Evolutionary conservation across 2,888 invertebrate species (phyloP).

Genomic region (Trilocha varians): DNA sequence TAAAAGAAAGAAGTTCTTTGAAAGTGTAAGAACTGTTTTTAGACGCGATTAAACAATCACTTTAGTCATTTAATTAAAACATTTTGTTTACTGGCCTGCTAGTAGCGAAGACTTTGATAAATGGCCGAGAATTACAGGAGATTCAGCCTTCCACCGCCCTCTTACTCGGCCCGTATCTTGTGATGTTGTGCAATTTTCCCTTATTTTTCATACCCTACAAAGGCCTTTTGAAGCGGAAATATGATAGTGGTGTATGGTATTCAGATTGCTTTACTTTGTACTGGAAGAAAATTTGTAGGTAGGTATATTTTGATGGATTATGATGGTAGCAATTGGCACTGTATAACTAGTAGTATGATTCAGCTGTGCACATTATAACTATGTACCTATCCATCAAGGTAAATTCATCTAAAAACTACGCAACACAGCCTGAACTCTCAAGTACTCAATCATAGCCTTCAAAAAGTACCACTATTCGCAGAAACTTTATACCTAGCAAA

Average conservation of each 20-base stretch:
- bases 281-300: neutral
- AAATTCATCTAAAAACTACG: no score
- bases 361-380: no score
- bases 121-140: constrained; percentile 32
- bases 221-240: neutral
- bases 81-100: constrained; percentile 36
- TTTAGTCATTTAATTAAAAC: constrained; percentile 43
- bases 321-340: no score
- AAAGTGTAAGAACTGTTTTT: constrained; percentile 20
- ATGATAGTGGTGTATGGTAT: neutral
- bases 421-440: no score
- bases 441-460: no score
- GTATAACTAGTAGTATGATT: no score
- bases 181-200: constrained; percentile 1
- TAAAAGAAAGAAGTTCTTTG: neutral
- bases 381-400: no score
- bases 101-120: constrained; percentile 33
- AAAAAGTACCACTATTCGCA: no score
- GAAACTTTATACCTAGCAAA: no score
- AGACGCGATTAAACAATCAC: constrained; percentile 39
- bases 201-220: neutral
- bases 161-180: constrained; percentile 11
- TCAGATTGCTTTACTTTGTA: neutral
- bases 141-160: constrained; percentile 23
- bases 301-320: neutral